A percentile compares a stretch with the other conserved stretches of the same genome.
These are phyloP conservation scores for Penaeus indicus DNA, from an alignment of 1,140 invertebrate genomes.

Conservation along the genomic window DNA sequence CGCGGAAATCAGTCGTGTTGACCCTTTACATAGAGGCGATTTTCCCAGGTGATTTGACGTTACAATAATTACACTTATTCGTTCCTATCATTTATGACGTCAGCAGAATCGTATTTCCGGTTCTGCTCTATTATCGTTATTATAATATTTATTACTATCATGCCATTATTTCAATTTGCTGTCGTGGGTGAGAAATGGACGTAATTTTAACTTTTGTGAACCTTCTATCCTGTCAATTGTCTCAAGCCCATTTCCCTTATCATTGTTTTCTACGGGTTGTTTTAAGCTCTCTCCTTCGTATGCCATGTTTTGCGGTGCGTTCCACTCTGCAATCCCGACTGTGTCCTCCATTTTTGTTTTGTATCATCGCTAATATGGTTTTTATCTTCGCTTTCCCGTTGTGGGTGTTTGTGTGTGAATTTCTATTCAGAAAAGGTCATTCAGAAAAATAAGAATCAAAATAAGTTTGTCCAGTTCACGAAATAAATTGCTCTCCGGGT, in stretches of 20 bases:
- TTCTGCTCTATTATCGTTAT: conserved; percentile 46
- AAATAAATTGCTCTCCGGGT: no score
- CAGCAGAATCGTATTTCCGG: conserved; percentile 56
- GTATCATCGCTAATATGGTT: no score
- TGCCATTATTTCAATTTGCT: conserved; percentile 56
- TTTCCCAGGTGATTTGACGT: neutral
- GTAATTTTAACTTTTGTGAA: conserved; percentile 49
- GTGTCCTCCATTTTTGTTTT: no score
- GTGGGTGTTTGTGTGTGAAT: no score
- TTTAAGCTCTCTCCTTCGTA: neutral
- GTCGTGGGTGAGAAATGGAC: conserved; percentile 46
- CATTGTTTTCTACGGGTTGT: conserved; percentile 35
- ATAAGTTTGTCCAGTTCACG: no score
- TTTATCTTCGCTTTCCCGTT: no score
- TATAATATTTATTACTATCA: conserved; percentile 56
- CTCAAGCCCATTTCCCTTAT: neutral
- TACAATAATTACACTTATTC: conserved; percentile 12
- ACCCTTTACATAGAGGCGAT: conserved; percentile 23
- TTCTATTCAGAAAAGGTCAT: no score
- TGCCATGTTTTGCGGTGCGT: no score
- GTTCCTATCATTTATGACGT: conserved; percentile 57
- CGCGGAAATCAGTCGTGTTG: conserved; percentile 28
- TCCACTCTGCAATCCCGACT: no score
- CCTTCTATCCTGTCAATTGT: conserved; percentile 24
- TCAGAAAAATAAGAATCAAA: no score